Evolutionary conservation across 2,113 vertebrate genomes (phyloP).

Genomic region (Alexandromys fortis): DNA sequence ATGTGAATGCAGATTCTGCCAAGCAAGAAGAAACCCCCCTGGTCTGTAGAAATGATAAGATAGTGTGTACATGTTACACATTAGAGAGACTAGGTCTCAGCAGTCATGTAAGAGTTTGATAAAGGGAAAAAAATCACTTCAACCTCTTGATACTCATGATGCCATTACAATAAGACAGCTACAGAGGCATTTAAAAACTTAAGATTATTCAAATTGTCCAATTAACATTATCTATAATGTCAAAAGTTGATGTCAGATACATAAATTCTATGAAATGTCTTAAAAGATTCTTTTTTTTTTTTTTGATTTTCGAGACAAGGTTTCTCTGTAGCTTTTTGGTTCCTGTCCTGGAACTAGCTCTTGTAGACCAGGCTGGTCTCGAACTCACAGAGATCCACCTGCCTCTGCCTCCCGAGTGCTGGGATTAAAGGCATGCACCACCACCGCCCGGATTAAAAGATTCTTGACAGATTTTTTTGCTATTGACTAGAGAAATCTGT

Average conservation of each 20-base stretch:
- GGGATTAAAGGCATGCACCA: no score
- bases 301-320: no score
- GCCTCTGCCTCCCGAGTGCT: no score
- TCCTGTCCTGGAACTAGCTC: no score
- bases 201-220: slow-evolving; percentile 49
- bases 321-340: no score
- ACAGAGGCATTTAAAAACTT: slow-evolving; percentile 48
- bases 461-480: neutral
- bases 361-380: no score
- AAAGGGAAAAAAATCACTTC: neutral
- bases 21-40: neutral
- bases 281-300: neutral
- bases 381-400: no score
- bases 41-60: neutral
- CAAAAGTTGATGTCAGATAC: slow-evolving; percentile 33
- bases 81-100: neutral
- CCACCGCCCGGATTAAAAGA: neutral
- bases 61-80: neutral
- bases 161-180: slow-evolving; percentile 55
- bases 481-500: neutral
- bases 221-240: neutral
- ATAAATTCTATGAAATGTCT: slow-evolving; percentile 59
- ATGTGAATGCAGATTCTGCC: no score
- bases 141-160: neutral
- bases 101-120: neutral